Base-by-base conservation (phyloP, 2,888 invertebrate species). In the Glyphotaelius pellucidus region DNA sequence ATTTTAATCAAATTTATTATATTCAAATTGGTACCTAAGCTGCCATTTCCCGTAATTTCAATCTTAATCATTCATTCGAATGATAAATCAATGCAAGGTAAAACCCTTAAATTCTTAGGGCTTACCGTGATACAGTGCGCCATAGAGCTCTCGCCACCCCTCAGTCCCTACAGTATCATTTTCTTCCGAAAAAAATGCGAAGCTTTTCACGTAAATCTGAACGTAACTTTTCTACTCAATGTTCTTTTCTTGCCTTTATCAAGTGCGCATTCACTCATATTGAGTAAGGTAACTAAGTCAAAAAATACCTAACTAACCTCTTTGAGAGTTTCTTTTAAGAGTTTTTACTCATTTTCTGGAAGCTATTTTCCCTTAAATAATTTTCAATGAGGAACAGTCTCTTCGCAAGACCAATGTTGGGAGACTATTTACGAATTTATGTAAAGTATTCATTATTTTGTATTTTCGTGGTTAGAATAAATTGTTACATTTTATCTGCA, bases 401-500 rank as follows among this genome's bases (percentile, higher is more conserved):
- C 52, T 5, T 52, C 52, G 19, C 52, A 67, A 67, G 67, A 25
- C n/a, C 9, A 25, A 67, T 67, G 67, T 67, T 9, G 25, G 67
- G 1, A 67, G 67, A n/a, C 67, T n/a, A 7, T 52, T 52, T 52
- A 19, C 14, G 19, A 52, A 52, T 67, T 67, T 25, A 25, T n/a
- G 67, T 67, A 67, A 67, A n/a, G 25, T 67, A n/a, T 67, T n/a
- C 25, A 67, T 67, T 67, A 67, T 67, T 67, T 67, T 67, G 67
- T 67, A 67, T 67, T 67, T 67, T 25, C 67, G n/a, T 67, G 67
- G 67, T 67, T 67, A 52, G 7, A 19, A 31, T 79, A 79, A 89
- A 35, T 31, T 89, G 32, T 67, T 35, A n/a, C 30, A 89, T 79
- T 89, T 89, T 89, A 89, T 80, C 35, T 89, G 88, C 88, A 89